Conservation (phyloP, 2,113 vertebrate species). For the Planiliza haematocheilus region DNA sequence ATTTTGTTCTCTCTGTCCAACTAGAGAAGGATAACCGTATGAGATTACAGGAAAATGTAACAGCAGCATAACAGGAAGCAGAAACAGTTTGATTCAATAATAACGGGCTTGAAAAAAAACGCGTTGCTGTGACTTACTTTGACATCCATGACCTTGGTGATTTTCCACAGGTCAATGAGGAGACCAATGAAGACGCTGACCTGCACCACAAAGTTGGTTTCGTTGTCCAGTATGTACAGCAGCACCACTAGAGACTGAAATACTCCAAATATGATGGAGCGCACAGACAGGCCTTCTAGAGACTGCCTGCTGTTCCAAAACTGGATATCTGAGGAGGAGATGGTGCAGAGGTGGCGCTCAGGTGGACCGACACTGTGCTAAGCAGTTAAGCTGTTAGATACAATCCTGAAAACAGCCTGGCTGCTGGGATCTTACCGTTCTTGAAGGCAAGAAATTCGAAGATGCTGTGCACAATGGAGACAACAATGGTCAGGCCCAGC, state of each 20-base stretch:
- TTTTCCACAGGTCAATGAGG: constrained; percentile 98
- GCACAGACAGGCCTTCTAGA: constrained; percentile 94
- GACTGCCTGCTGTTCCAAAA: constrained; percentile 99
- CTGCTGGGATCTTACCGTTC: constrained; percentile 84
- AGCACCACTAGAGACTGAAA: constrained; percentile 96
- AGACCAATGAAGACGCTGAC: constrained; percentile 97
- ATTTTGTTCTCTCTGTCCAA: constrained; percentile 93
- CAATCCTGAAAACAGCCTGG: background rate
- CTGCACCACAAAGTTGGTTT: constrained; percentile 98
- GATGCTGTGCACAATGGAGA: constrained; percentile 96
- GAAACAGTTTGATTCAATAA: background rate
- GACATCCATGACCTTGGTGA: constrained; percentile 98
- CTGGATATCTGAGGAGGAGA: constrained; percentile 89
- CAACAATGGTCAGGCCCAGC: constrained; percentile 91
- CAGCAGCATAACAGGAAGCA: background rate
- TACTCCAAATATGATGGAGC: constrained; percentile 95
- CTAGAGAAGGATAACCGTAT: constrained; percentile 68
- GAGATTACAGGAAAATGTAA: background rate
- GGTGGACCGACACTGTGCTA: too few species aligned
- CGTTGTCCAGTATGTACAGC: constrained; percentile 96
- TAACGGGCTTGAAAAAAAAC: too few species aligned
- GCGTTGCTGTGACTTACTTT: constrained; percentile 81
- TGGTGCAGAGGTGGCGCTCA: background rate
- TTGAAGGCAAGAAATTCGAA: constrained; percentile 98
- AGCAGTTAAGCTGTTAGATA: background rate